Evolutionary conservation across 2,888 invertebrate genomes (phyloP).

Genomic region (Amblyjoppa proteus): DNA sequence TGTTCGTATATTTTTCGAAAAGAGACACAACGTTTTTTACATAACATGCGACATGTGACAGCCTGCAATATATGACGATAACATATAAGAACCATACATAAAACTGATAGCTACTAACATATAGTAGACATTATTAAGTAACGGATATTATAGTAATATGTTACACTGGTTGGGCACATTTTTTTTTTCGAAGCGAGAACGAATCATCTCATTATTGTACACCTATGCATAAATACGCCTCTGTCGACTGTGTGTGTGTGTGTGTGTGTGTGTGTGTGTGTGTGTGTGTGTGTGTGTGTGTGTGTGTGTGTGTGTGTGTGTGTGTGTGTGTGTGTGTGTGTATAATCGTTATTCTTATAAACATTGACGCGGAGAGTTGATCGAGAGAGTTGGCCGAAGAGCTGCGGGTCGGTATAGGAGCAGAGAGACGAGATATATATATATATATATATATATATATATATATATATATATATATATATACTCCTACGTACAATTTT

Average conservation of each 20-base stretch:
- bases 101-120: conserved; percentile 55
- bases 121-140: conserved; percentile 56
- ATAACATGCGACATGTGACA: conserved; percentile 66
- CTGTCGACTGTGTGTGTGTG: conserved; percentile 30
- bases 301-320: conserved; percentile 13
- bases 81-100: conserved; percentile 57
- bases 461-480: conserved; percentile 9
- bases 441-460: conserved; percentile 17
- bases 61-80: conserved; percentile 63
- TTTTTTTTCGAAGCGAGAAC: conserved; percentile 49
- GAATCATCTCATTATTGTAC: conserved; percentile 60
- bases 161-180: conserved; percentile 59
- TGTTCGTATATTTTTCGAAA: conserved; percentile 60
- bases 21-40: conserved; percentile 62
- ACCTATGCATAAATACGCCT: conserved; percentile 51
- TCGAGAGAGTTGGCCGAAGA: conserved; percentile 24
- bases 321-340: conserved; percentile 14
- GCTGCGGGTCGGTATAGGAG: background rate
- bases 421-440: conserved; percentile 7
- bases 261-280: too few species aligned
- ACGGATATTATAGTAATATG: conserved; percentile 59
- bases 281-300: too few species aligned
- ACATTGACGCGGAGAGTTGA: conserved; percentile 36
- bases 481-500: conserved; percentile 40
- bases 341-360: conserved; percentile 34